Percentiles rank a stretch among this genome's conserved stretches.
Evolutionary conservation across 2,113 vertebrate species (phyloP).

Genomic region (Triplophysa tibetana): DNA sequence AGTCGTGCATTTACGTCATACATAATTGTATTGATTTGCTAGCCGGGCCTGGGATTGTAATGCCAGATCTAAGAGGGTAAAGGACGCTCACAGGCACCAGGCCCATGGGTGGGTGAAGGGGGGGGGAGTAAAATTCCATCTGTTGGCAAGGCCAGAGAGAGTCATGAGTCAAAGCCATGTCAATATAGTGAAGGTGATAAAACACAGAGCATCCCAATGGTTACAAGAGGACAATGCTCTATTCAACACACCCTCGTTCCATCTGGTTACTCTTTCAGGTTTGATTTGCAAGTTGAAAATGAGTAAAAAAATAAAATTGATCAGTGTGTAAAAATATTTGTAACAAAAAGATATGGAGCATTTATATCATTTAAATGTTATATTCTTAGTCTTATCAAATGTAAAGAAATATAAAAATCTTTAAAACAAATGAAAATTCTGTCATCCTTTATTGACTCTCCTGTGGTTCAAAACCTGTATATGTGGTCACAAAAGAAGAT

Average conservation of each 20-base stretch:
- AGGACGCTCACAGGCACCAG: neutral
- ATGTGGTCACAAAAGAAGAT: too few relatives aligned
- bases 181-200: conserved; percentile 40
- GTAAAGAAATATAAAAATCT: too few relatives aligned
- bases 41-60: neutral
- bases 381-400: too few relatives aligned
- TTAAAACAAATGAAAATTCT: too few relatives aligned
- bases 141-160: conserved; percentile 34
- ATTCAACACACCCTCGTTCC: conserved; percentile 17
- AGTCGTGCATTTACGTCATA: conserved; percentile 20
- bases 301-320: neutral
- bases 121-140: conserved; percentile 24
- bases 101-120: neutral
- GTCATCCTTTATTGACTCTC: too few relatives aligned
- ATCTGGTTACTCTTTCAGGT: neutral
- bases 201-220: neutral
- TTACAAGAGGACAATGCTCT: conserved; percentile 18
- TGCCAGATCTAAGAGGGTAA: conserved; percentile 23
- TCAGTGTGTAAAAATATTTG: neutral
- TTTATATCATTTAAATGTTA: neutral
- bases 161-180: conserved; percentile 36
- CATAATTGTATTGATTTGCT: conserved; percentile 21
- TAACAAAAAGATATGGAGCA: neutral
- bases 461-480: too few relatives aligned
- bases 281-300: neutral